Conservation (phyloP, 2,797 vertebrate genomes). For the Molothrus ater region DNA sequence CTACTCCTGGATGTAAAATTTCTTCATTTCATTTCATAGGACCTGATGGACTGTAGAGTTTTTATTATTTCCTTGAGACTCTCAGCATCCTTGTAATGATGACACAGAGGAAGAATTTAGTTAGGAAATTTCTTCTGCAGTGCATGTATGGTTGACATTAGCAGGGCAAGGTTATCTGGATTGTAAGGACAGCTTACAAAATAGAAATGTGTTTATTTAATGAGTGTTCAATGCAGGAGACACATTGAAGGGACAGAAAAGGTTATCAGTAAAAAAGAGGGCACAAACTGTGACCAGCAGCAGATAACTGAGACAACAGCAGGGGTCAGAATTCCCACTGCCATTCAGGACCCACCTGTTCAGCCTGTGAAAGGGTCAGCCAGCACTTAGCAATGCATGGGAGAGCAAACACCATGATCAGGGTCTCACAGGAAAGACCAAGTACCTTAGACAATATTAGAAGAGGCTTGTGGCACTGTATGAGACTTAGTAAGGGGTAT, state of each 20-base stretch:
- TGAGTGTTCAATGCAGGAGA: background rate
- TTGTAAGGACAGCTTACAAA: background rate
- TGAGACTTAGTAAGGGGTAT: too few species aligned
- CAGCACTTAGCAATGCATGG: background rate
- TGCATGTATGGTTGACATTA: background rate
- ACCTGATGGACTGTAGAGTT: background rate
- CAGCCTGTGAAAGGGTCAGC: background rate
- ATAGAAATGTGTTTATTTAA: background rate
- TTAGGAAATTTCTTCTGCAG: background rate
- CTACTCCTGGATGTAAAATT: background rate
- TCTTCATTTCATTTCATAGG: background rate
- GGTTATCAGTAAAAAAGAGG: background rate
- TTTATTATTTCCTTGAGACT: background rate
- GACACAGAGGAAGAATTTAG: background rate
- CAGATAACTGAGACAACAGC: background rate
- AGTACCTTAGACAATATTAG: background rate
- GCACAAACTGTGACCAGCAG: background rate
- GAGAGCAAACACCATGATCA: background rate
- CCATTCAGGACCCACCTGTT: background rate
- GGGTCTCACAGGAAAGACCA: background rate
- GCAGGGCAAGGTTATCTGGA: background rate
- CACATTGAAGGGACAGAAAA: background rate
- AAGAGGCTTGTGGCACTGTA: background rate
- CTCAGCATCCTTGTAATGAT: background rate
- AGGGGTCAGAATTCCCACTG: background rate